A percentile compares a stretch with the other conserved stretches of the same genome.
These are phyloP conservation scores for Argyresthia albistria DNA, from an alignment of 2,888 invertebrate species.

Conservation along the genomic window DNA sequence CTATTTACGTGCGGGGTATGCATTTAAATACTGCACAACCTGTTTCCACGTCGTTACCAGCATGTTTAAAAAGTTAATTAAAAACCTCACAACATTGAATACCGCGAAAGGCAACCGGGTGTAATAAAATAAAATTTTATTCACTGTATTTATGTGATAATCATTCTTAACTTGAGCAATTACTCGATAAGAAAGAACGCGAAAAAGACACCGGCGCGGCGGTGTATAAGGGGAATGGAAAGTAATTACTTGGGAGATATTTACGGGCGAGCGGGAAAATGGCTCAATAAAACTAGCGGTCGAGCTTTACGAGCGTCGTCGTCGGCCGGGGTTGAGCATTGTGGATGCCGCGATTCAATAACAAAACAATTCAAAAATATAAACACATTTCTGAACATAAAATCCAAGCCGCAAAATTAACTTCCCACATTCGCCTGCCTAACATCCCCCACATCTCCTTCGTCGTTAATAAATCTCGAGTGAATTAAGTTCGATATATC, in stretches of 20 bases:
- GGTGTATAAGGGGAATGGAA: slow-evolving; percentile 51
- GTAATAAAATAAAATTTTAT: background rate
- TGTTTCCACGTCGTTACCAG: background rate
- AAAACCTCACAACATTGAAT: background rate
- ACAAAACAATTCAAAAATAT: background rate
- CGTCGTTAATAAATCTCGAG: too few relatives aligned
- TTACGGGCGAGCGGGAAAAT: slow-evolving; percentile 58
- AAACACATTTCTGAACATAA: background rate
- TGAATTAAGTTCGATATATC: too few relatives aligned
- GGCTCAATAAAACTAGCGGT: slow-evolving; percentile 59
- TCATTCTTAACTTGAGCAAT: slow-evolving; percentile 3
- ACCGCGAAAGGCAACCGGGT: background rate
- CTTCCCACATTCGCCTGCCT: background rate
- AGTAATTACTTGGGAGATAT: slow-evolving; percentile 60
- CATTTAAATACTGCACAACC: background rate
- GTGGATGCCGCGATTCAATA: too few relatives aligned
- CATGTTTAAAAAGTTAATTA: background rate
- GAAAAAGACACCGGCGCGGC: slow-evolving; percentile 27
- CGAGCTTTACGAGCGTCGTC: background rate
- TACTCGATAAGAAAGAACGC: slow-evolving; percentile 15
- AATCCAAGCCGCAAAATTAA: background rate
- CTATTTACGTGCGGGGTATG: too few relatives aligned
- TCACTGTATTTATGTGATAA: slow-evolving; percentile 1
- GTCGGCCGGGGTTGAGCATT: too few relatives aligned
- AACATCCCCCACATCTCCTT: too few relatives aligned